These are phyloP conservation scores for Strigamia crassipes DNA, from an alignment of 2,888 invertebrate species.

Conservation along the genomic window DNA sequence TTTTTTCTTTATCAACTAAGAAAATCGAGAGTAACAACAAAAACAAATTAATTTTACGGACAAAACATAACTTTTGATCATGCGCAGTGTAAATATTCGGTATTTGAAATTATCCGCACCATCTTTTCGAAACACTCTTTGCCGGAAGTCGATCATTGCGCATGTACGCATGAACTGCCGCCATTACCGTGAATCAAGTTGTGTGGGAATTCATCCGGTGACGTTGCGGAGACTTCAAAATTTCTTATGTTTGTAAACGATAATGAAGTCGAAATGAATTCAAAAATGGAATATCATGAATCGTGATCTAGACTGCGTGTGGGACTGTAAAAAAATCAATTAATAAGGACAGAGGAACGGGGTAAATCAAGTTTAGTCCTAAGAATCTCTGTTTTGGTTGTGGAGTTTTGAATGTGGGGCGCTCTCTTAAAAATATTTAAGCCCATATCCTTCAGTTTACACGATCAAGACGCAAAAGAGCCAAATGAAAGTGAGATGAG, in stretches of 20 bases:
- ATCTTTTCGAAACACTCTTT: neutral
- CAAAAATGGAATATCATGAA: neutral
- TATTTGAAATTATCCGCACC: neutral
- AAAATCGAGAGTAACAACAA: neutral
- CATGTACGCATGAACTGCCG: neutral
- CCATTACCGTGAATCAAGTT: conserved; percentile 18
- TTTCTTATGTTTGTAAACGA: conserved; percentile 14
- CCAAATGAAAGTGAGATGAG: conserved; percentile 19
- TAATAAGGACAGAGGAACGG: neutral
- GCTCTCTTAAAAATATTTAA: conserved; percentile 44
- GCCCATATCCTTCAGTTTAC: conserved; percentile 10
- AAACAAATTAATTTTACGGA: neutral
- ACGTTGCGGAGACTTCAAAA: conserved; percentile 14
- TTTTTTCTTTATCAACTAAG: neutral
- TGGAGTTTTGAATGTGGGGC: conserved; percentile 43
- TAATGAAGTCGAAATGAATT: neutral
- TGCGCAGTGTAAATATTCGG: neutral
- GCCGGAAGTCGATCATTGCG: neutral
- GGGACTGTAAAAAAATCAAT: neutral
- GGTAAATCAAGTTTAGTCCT: conserved; percentile 18
- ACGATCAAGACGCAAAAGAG: conserved; percentile 22
- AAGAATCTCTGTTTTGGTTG: conserved; percentile 7
- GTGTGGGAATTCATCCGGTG: conserved; percentile 26
- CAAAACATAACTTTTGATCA: neutral
- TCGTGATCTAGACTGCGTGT: neutral